Base-by-base conservation (phyloP, 1,140 invertebrate genomes). In the Arion vulgaris region DNA sequence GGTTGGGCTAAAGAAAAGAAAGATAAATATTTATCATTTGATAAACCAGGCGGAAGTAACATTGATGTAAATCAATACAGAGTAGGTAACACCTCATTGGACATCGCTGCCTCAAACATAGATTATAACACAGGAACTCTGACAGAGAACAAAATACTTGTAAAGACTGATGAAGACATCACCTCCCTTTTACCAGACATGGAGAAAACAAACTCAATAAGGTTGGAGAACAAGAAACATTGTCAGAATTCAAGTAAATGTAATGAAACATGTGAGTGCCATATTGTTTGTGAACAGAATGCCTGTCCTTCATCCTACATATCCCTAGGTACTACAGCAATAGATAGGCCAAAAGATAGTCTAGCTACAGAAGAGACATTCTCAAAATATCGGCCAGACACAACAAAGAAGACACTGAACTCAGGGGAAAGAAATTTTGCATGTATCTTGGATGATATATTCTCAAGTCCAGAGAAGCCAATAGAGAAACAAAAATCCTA, bases 381-480 rank as follows among this genome's bases (percentile, higher is more conserved):
- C 32, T 66, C 62, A 32, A 66, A 66, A 57, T 9, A 15, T 57
- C 2, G 26, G n/a, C 32, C 62, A 11, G 2, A 17, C 19, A 34
- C 5, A 66, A 39, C 17, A 41, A 32, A 80, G 0, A 34, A 23
- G 23, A 7, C 15, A 19, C 11, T 17, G 26, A 41, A 28, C 17
- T 28, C 15, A 17, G 28, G 41, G 23, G 34, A 32, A 28, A 57
- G 26, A 15, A 78, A 66, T 69, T 19, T 34, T 39, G 57, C 23
- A 32, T 26, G 57, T 0, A 71, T 75, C 32, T 23, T 38, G 34
- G 36, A 39, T 51, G 53, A 68, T 11, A 32, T 68, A 26, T 53
- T 49, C 71, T 66, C 66, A 57, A 15, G 53, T 72, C n/a, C 53
- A n/a, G 72, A 84, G 26, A 53, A 84, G 26, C 45, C 49, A 15